Evolutionary conservation across 2,888 invertebrate genomes (phyloP).

Genomic region (Argynnis bischoffii): DNA sequence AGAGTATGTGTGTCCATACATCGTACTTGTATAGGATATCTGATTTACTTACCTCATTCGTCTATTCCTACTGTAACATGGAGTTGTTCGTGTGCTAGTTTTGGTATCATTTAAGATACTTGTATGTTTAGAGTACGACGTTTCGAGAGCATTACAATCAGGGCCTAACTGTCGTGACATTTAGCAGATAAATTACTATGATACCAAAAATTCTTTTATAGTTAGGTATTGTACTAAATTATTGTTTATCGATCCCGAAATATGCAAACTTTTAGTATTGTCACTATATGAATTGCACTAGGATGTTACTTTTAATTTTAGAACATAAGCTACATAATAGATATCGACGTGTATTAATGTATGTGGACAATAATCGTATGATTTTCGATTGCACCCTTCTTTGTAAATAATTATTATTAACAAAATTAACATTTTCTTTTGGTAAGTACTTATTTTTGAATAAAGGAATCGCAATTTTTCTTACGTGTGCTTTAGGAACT

Average conservation of each 20-base stretch:
- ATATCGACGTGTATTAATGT: slow-evolving; percentile 32
- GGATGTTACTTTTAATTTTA: slow-evolving; percentile 44
- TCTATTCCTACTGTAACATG: slow-evolving; percentile 66
- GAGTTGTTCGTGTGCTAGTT: slow-evolving; percentile 56
- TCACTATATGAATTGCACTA: slow-evolving; percentile 49
- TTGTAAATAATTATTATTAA: slow-evolving; percentile 59
- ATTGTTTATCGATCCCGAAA: slow-evolving; percentile 44
- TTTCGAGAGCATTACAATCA: slow-evolving; percentile 42
- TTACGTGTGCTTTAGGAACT: slow-evolving; percentile 51
- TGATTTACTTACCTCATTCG: slow-evolving; percentile 65
- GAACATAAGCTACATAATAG: slow-evolving; percentile 26
- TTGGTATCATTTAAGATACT: slow-evolving; percentile 63
- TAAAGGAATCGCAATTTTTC: slow-evolving; percentile 29
- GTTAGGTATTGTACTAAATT: slow-evolving; percentile 62
- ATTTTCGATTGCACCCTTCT: slow-evolving; percentile 50
- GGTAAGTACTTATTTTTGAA: slow-evolving; percentile 71
- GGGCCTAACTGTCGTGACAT: slow-evolving; percentile 69
- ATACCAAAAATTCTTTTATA: slow-evolving; percentile 65
- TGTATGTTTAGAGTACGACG: slow-evolving; percentile 43
- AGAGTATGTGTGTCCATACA: background rate
- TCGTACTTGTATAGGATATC: slow-evolving; percentile 35
- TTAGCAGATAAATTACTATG: slow-evolving; percentile 62
- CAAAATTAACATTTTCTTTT: slow-evolving; percentile 58
- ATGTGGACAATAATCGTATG: slow-evolving; percentile 46
- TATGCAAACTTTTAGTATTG: slow-evolving; percentile 51